Percentiles rank a stretch among this genome's conserved stretches.
phyloP scores from a whole-genome alignment of 2,797 vertebrate species.

The Sphaeramia orbicularis region DNA sequence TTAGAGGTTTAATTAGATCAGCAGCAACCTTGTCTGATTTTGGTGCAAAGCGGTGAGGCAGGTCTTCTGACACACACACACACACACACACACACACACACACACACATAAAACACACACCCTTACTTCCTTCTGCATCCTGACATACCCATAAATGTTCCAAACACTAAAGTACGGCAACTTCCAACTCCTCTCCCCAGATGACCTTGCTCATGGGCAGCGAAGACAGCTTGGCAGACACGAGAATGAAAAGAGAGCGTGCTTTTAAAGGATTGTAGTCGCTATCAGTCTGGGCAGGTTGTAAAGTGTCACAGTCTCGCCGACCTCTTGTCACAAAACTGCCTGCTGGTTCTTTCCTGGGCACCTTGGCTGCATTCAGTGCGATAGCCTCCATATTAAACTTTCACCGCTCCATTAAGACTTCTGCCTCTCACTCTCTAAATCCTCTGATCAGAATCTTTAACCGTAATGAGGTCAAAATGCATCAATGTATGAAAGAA shows the following conservation, averaged over 20 bases:
- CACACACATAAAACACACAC: background rate
- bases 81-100: background rate
- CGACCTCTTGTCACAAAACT: constrained; percentile 29
- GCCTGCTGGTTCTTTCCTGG: constrained; percentile 6
- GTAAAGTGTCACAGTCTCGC: constrained; percentile 29
- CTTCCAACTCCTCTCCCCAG: constrained; percentile 16
- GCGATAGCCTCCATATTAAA: constrained; percentile 4
- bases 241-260: constrained; percentile 34
- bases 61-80: constrained; percentile 2
- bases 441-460: background rate
- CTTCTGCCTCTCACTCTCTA: background rate
- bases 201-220: constrained; percentile 48
- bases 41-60: constrained; percentile 13
- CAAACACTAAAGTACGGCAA: constrained; percentile 6
- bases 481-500: background rate
- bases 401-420: constrained; percentile 1
- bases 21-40: constrained; percentile 53
- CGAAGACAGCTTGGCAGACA: constrained; percentile 23
- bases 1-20: constrained; percentile 63
- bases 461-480: constrained; percentile 5
- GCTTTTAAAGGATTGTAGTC: constrained; percentile 39
- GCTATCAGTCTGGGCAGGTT: constrained; percentile 45
- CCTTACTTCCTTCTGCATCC: background rate
- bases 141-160: constrained; percentile 27
- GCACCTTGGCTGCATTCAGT: constrained; percentile 11